Percentiles rank a stretch among this genome's conserved stretches.
These are phyloP conservation scores for Caenorhabditis remanei DNA, from an alignment of 1,140 invertebrate species.

Conservation along the genomic window DNA sequence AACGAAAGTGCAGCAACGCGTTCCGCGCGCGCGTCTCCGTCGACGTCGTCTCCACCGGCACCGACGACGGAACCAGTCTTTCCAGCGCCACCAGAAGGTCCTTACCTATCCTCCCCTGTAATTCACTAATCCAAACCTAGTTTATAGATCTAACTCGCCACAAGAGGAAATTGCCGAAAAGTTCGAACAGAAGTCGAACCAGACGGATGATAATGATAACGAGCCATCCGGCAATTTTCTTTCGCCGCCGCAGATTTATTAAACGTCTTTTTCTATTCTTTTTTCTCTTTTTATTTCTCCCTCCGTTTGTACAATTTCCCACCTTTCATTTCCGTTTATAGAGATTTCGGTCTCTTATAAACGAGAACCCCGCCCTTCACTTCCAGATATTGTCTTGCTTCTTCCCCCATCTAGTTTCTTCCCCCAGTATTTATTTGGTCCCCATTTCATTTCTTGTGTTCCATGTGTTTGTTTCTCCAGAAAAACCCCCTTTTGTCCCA, in stretches of 20 bases:
- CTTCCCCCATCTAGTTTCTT: background rate
- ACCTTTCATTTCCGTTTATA: background rate
- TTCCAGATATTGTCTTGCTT: slow-evolving; percentile 6
- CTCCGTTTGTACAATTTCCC: no score
- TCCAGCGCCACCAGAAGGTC: slow-evolving; percentile 48
- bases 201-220: background rate
- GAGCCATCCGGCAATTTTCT: slow-evolving; percentile 54
- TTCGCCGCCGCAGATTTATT: slow-evolving; percentile 46
- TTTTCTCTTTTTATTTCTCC: background rate
- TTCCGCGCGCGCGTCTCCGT: slow-evolving; percentile 56
- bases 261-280: background rate
- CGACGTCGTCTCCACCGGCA: slow-evolving; percentile 50
- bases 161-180: slow-evolving; percentile 28
- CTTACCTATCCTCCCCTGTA: background rate
- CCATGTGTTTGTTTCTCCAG: background rate
- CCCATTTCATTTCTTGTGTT: background rate
- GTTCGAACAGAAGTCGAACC: background rate
- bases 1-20: slow-evolving; percentile 58
- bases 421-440: slow-evolving; percentile 33
- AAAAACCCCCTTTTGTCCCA: background rate
- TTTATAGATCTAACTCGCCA: slow-evolving; percentile 32
- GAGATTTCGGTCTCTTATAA: no score
- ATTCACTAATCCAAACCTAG: background rate
- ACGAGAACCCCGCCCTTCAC: no score
- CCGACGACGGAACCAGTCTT: slow-evolving; percentile 42